Conservation (phyloP, 2,797 vertebrate species). For the Karalla daura region DNA sequence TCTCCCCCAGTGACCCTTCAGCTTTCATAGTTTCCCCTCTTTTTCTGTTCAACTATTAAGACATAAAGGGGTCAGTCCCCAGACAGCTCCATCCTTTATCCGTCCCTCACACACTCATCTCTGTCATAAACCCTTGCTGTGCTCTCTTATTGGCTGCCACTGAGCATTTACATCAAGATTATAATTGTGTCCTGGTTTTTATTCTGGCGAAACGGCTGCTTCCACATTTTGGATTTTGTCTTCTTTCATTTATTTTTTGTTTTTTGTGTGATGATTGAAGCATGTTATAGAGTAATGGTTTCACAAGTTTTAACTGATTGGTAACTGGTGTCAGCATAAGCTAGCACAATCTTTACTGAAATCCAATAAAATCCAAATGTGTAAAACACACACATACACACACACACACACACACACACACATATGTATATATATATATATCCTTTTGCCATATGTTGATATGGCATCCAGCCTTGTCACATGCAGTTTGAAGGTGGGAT, state of each 20-base stretch:
- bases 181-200: conserved; percentile 2
- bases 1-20: conserved; percentile 74
- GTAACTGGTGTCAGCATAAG: background rate
- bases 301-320: background rate
- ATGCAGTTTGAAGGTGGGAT: conserved; percentile 62
- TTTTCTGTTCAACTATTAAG: conserved; percentile 70
- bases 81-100: conserved; percentile 56
- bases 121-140: conserved; percentile 18
- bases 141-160: conserved; percentile 10
- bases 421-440: conserved; percentile 45
- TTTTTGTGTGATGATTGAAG: background rate
- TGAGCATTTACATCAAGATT: conserved; percentile 5
- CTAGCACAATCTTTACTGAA: background rate
- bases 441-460: conserved; percentile 61
- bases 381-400: no score
- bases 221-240: background rate
- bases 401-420: no score
- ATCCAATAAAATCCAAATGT: conserved; percentile 2
- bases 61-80: conserved; percentile 70
- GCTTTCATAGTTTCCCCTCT: conserved; percentile 62
- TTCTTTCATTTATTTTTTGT: background rate
- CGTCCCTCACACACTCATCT: conserved; percentile 34
- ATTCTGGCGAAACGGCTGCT: background rate
- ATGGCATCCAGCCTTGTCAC: conserved; percentile 72
- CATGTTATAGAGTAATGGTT: background rate